Conservation (phyloP, 37 sponge, comb jelly and placozoan genomes). For the Agelas oroides region DNA sequence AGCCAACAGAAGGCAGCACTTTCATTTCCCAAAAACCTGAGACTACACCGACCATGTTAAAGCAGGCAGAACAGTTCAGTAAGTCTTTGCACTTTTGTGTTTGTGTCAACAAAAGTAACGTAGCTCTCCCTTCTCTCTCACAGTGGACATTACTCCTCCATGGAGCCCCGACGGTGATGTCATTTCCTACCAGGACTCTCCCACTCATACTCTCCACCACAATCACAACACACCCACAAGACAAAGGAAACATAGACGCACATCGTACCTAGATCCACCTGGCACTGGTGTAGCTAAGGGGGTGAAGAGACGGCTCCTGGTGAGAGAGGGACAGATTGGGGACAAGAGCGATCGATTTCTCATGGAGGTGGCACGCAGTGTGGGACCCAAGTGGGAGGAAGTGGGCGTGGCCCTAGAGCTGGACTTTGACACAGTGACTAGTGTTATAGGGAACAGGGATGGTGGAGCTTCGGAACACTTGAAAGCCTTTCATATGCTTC, state of each 20-base stretch:
- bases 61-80: no score
- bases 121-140: background rate
- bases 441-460: constrained; percentile 3
- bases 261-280: no score
- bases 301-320: background rate
- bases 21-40: no score
- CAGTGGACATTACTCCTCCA: constrained; percentile 20
- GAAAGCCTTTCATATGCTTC: constrained; percentile 57
- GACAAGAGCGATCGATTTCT: constrained; percentile 6
- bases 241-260: background rate
- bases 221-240: background rate
- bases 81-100: no score
- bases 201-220: background rate
- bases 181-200: background rate
- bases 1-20: no score
- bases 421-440: constrained; percentile 17
- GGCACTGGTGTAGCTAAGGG: background rate
- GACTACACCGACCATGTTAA: no score
- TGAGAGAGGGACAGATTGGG: constrained; percentile 1
- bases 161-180: constrained; percentile 3
- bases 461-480: constrained; percentile 26
- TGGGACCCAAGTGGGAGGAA: constrained; percentile 40
- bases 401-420: constrained; percentile 55
- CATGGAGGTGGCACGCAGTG: constrained; percentile 16
- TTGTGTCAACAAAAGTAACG: no score